Conservation (phyloP, 2,113 vertebrate species). For the Chrysemys picta region DNA sequence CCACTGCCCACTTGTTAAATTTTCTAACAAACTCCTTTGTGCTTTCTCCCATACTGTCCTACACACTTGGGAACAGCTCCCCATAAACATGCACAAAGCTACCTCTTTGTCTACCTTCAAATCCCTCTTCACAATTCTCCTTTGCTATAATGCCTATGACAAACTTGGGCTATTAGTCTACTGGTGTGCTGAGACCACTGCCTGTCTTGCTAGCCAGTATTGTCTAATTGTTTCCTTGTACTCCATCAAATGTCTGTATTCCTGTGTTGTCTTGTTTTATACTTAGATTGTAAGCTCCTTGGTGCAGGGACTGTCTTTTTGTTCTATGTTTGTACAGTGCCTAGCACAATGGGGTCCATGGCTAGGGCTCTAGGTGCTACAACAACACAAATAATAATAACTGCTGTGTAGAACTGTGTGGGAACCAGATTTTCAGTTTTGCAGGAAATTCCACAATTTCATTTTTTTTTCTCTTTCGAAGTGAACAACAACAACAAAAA, state of each 20-base stretch:
- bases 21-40: neutral
- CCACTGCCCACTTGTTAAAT: neutral
- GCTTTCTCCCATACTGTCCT: neutral
- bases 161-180: neutral
- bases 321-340: too few relatives aligned
- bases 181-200: neutral
- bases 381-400: neutral
- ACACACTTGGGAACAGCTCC: neutral
- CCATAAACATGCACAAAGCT: neutral
- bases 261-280: neutral
- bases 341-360: too few relatives aligned
- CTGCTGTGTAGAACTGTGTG: neutral
- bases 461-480: neutral
- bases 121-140: neutral
- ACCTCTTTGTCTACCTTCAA: neutral
- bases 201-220: neutral
- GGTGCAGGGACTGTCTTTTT: too few relatives aligned
- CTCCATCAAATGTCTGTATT: neutral
- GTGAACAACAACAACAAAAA: neutral
- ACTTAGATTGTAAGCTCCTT: neutral
- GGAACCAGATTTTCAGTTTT: slow-evolving; percentile 28
- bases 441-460: neutral
- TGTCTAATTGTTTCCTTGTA: neutral
- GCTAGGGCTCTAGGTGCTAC: too few relatives aligned
- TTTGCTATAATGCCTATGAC: neutral